Percentiles rank a stretch among this genome's conserved stretches.
These are phyloP conservation scores for Notarius lentiginosus DNA, from an alignment of 2,113 vertebrate species.

Conservation along the genomic window DNA sequence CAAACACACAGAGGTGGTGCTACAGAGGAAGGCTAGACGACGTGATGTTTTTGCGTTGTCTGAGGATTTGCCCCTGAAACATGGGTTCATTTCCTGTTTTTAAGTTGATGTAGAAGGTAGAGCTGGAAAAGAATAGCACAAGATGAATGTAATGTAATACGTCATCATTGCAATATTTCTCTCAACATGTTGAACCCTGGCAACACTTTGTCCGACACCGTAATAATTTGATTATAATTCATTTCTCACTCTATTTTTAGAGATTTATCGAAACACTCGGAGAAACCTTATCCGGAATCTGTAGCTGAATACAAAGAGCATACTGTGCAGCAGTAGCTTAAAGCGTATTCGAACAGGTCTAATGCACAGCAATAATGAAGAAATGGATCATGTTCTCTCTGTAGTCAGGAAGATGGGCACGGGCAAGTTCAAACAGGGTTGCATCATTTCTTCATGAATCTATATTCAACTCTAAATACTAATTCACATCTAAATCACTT, in stretches of 20 bases:
- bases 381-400: not conserved
- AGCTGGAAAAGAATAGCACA: not conserved
- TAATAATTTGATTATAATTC: not conserved
- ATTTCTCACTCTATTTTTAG: not conserved
- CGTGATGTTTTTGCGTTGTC: constrained; percentile 50
- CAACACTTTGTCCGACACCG: not conserved
- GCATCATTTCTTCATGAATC: not conserved
- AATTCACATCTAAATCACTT: not conserved
- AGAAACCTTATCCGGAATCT: not conserved
- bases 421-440: not conserved
- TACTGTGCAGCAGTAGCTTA: not conserved
- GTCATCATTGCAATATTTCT: not conserved
- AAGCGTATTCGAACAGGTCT: not conserved
- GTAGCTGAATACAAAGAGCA: not conserved
- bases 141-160: not conserved
- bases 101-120: constrained; percentile 2
- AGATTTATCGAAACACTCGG: too few species aligned
- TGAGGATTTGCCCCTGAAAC: constrained; percentile 39
- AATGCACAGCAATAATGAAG: not conserved
- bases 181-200: too few species aligned
- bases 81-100: constrained; percentile 38
- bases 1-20: constrained; percentile 20
- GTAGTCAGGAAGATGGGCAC: not conserved
- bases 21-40: constrained; percentile 33
- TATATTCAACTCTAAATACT: not conserved